These are phyloP conservation scores for Tribolium castaneum DNA, from an alignment of 1,140 invertebrate genomes.

Conservation along the genomic window DNA sequence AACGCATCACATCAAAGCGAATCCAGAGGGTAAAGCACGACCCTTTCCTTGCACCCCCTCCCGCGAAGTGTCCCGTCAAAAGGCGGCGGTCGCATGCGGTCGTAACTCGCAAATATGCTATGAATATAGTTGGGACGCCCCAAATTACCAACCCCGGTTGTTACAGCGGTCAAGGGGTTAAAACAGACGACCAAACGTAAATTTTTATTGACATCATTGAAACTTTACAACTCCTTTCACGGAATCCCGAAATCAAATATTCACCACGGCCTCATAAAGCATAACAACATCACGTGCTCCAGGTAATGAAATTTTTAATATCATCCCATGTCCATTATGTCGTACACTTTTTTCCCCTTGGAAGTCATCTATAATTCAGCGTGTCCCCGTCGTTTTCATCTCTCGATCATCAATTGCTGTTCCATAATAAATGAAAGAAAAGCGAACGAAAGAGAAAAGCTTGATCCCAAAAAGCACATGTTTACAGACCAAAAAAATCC, in stretches of 20 bases:
- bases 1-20: constrained; percentile 37
- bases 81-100: constrained; percentile 32
- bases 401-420: constrained; percentile 34
- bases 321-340: constrained; percentile 27
- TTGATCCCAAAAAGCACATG: constrained; percentile 24
- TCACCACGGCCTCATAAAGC: constrained; percentile 4
- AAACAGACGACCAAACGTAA: neutral
- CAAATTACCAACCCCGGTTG: constrained; percentile 3
- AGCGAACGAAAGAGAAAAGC: neutral
- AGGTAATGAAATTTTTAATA: constrained; percentile 41
- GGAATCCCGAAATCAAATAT: neutral
- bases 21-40: constrained; percentile 19
- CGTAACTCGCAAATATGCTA: constrained; percentile 39
- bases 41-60: constrained; percentile 18
- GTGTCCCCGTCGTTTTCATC: constrained; percentile 37
- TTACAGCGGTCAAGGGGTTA: constrained; percentile 28
- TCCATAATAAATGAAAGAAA: constrained; percentile 37
- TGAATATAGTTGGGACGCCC: constrained; percentile 37
- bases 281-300: constrained; percentile 19
- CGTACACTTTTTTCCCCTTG: constrained; percentile 1
- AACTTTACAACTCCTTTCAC: neutral
- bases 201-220: constrained; percentile 31
- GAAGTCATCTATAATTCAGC: constrained; percentile 41
- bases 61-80: constrained; percentile 37
- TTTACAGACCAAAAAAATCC: constrained; percentile 7